Evolutionary conservation across 2,888 invertebrate genomes (phyloP), one percentile per base, ranked within the genome.

Genomic region (Troides helena): DNA sequence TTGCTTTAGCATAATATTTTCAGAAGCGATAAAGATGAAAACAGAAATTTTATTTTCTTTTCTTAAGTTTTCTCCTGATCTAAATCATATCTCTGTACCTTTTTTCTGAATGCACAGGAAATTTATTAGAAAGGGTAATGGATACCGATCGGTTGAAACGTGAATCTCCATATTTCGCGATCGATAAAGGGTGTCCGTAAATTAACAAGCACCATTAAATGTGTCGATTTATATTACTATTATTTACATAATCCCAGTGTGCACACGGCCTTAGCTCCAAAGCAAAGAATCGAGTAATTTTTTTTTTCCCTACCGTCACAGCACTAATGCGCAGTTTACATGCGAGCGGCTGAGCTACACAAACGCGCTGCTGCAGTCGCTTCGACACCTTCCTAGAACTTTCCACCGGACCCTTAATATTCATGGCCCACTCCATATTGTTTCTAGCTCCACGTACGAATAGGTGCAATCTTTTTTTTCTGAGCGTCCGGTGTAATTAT

Each of bases 291-390:
- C 53, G 58, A 21, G 21, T 23, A 60, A 60, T 30, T 25, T n/a
- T 60, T 67, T 25, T 30, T 65, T 64, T 60, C 53, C 53, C 50
- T 39, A 56, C 30, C 18, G 50, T 46, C 56, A 67, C n/a, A 43
- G 43, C 64, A 50, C 17, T 73, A 74, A 75, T 75, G 62, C 65
- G 67, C 70, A 70, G 67, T 74, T 72, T 70, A 72, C 74, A 75
- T 74, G 72, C 76, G 58, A 46, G n/a, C 69, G 63, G 57, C 59
- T 57, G 59, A 53, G 50, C 39, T 56, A 53, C 39, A 64, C 39
- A n/a, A 46, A 66, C 58, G 67, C 57, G 50, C 53, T 23, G 23
- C 63, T 62, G 50, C 60, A 56, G 64, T 53, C 64, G 57, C 62
- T 62, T 62, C 62, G 56, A 62, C 68, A 69, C 73, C 69, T 75